Conservation (phyloP, 2,888 invertebrate genomes). For the Teinopalpus imperialis region DNA sequence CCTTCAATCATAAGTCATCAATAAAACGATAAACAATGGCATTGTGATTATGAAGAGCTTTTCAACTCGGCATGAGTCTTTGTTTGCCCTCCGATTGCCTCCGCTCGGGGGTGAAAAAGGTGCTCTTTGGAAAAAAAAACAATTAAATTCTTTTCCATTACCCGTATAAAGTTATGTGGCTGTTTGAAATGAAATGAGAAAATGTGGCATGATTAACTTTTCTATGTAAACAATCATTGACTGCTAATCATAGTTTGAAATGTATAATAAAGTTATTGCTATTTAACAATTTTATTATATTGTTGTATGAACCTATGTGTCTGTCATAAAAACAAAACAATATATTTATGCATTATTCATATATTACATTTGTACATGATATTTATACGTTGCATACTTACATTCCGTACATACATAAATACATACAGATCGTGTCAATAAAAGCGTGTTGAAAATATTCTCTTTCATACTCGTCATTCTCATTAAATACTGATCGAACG, state of each 20-base stretch:
- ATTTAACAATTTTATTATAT: too few relatives aligned
- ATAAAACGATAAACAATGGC: conserved; percentile 16
- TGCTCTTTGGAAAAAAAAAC: conserved; percentile 14
- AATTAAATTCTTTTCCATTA: conserved; percentile 6
- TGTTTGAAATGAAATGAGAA: not conserved
- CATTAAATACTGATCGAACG: not conserved
- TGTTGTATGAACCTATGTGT: too few relatives aligned
- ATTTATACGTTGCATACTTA: too few relatives aligned
- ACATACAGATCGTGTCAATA: too few relatives aligned
- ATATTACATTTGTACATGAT: too few relatives aligned
- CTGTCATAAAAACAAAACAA: too few relatives aligned
- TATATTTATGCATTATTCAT: too few relatives aligned
- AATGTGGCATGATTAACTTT: conserved; percentile 1
- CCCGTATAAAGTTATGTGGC: not conserved
- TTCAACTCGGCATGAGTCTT: conserved; percentile 3
- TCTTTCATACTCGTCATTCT: not conserved
- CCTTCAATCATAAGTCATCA: conserved; percentile 11
- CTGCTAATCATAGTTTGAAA: too few relatives aligned
- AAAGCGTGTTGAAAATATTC: not conserved
- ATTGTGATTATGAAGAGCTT: conserved; percentile 13
- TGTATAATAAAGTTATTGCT: too few relatives aligned
- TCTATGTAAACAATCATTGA: too few relatives aligned
- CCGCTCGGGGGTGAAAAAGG: conserved; percentile 2
- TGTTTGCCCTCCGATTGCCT: conserved; percentile 10
- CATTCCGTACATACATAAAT: too few relatives aligned